phyloP scores from a whole-genome alignment of 1,140 invertebrate genomes.

The Dryas iulia region DNA sequence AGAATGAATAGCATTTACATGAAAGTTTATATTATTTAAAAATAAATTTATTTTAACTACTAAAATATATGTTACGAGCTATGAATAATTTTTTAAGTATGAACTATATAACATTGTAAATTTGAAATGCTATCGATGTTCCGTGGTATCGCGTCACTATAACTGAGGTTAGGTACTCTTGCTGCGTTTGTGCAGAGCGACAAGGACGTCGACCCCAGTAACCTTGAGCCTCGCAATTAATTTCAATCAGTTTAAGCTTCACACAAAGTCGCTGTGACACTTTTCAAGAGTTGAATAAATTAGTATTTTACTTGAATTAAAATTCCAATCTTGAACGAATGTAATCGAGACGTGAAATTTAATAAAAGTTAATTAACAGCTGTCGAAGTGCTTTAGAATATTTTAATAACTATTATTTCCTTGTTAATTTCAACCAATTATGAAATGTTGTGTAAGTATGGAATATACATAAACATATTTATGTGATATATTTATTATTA shows the following conservation, averaged over 20 bases:
- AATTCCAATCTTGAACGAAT: neutral
- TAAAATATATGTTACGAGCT: neutral
- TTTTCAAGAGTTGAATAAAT: constrained; percentile 2
- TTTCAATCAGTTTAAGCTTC: constrained; percentile 58
- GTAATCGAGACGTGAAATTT: neutral
- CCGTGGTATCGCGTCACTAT: constrained; percentile 19
- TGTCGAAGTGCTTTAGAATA: neutral
- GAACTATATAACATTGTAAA: neutral
- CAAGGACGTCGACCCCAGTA: constrained; percentile 67
- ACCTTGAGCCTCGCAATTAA: constrained; percentile 67
- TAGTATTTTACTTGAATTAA: neutral
- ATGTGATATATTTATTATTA: neutral
- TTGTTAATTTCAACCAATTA: neutral
- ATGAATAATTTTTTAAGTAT: neutral
- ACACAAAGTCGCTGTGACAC: constrained; percentile 17
- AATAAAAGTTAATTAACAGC: too few relatives aligned
- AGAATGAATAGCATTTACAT: neutral
- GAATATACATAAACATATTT: neutral
- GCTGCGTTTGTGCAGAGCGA: constrained; percentile 46
- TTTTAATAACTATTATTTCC: neutral
- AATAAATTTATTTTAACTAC: neutral
- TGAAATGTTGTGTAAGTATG: too few relatives aligned
- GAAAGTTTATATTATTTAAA: neutral
- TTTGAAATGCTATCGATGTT: constrained; percentile 22
- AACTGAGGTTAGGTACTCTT: constrained; percentile 36